Percentiles rank a stretch among this genome's conserved stretches.
phyloP scores from a whole-genome alignment of 2,797 vertebrate species.

The Clarias pachynema region DNA sequence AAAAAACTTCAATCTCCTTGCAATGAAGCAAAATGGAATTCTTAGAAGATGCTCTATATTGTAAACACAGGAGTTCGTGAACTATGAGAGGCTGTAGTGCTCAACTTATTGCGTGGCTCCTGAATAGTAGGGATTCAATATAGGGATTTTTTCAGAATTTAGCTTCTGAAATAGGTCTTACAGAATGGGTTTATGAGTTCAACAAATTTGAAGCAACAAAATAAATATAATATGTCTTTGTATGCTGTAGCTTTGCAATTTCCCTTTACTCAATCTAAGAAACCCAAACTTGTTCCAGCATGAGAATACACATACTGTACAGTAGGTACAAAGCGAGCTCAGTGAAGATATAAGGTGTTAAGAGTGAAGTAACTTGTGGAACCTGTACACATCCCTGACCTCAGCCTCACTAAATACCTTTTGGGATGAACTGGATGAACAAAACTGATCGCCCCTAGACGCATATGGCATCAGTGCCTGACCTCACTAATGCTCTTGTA shows the following conservation, averaged over 20 bases:
- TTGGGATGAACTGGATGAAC: neutral
- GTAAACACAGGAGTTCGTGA: slow-evolving; percentile 12
- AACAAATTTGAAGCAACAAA: neutral
- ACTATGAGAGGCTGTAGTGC: neutral
- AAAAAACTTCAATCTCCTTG: slow-evolving; percentile 32
- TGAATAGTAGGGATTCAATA: neutral
- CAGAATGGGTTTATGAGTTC: neutral
- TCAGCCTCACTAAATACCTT: neutral
- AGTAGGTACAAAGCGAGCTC: neutral
- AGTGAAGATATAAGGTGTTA: neutral
- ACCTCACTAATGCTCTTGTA: neutral
- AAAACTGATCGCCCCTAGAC: too few relatives aligned
- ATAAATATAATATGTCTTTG: too few relatives aligned
- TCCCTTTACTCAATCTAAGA: neutral
- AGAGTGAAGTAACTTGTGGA: neutral
- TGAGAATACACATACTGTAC: neutral
- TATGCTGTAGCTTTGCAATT: neutral
- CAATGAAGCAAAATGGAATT: slow-evolving; percentile 37
- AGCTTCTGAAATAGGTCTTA: neutral
- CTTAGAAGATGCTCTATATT: slow-evolving; percentile 17
- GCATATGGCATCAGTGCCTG: neutral
- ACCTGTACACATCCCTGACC: neutral
- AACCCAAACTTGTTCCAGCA: neutral
- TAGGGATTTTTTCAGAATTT: neutral
- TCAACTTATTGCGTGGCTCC: neutral